Evolutionary conservation across 2,888 invertebrate genomes (phyloP).

Genomic region (Scaptomyza flava): DNA sequence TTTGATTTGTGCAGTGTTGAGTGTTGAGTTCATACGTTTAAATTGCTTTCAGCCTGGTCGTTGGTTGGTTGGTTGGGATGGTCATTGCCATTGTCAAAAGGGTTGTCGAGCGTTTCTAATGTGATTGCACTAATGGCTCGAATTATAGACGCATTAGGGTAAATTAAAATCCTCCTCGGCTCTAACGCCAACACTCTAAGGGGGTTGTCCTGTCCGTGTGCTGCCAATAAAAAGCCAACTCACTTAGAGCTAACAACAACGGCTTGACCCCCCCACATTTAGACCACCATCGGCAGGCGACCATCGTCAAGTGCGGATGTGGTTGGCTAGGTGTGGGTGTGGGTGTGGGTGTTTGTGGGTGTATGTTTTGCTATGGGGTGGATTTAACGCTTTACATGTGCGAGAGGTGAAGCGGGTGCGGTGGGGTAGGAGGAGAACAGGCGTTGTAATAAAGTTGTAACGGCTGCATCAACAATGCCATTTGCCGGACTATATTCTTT

Average conservation of each 20-base stretch:
- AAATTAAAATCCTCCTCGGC: slow-evolving; percentile 83
- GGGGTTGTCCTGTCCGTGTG: slow-evolving; percentile 35
- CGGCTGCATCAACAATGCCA: slow-evolving; percentile 61
- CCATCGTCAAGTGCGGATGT: slow-evolving; percentile 4
- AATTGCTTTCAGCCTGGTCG: slow-evolving; percentile 9
- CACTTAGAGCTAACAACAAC: slow-evolving; percentile 49
- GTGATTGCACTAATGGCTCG: slow-evolving; percentile 84
- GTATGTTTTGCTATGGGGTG: slow-evolving; percentile 37
- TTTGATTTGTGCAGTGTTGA: background rate
- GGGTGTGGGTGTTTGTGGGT: slow-evolving; percentile 2
- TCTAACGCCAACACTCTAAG: slow-evolving; percentile 35
- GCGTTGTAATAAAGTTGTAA: slow-evolving; percentile 66
- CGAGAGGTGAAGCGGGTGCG: too few relatives aligned
- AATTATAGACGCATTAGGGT: slow-evolving; percentile 84
- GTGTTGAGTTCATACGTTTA: background rate
- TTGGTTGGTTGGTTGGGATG: slow-evolving; percentile 36
- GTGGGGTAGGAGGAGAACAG: slow-evolving; percentile 5
- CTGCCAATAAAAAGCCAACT: slow-evolving; percentile 65
- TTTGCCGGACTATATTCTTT: slow-evolving; percentile 43
- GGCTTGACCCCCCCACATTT: slow-evolving; percentile 41
- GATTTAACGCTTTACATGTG: slow-evolving; percentile 36
- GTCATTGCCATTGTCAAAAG: slow-evolving; percentile 42
- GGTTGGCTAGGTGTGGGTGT: background rate
- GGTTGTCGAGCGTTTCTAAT: slow-evolving; percentile 77
- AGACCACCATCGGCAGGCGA: background rate